Evolutionary conservation across 2,113 vertebrate species (phyloP).

Genomic region (Marcusenius ussheri): DNA sequence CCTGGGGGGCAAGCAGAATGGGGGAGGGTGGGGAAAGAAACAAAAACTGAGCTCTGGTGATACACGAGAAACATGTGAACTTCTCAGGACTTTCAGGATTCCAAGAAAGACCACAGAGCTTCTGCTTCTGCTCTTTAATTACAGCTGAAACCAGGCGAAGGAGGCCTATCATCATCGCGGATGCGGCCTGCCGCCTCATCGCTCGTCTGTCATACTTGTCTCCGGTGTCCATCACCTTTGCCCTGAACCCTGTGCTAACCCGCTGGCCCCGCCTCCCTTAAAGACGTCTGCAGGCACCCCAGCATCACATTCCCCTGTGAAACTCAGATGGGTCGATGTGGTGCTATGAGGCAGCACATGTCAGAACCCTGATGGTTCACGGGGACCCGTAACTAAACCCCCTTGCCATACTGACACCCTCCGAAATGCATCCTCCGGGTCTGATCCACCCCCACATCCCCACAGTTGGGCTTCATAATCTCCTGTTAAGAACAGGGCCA

Average conservation of each 20-base stretch:
- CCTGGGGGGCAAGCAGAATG: conserved; percentile 45
- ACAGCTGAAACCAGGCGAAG: neutral
- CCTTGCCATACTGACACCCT: neutral
- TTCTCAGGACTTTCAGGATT: conserved; percentile 19
- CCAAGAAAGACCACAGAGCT: neutral
- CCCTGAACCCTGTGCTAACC: neutral
- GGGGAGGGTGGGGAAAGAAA: neutral
- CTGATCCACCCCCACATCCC: neutral
- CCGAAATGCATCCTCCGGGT: neutral
- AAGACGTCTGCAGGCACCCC: neutral
- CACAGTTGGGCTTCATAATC: neutral
- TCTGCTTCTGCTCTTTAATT: neutral
- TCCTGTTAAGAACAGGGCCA: neutral
- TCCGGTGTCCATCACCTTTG: neutral
- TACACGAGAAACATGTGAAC: conserved; percentile 4
- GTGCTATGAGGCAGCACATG: neutral
- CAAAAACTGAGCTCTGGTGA: neutral
- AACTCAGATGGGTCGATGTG: neutral
- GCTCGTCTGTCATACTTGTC: neutral
- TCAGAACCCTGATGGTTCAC: neutral
- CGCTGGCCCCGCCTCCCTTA: neutral
- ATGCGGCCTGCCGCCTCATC: neutral
- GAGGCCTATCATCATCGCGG: neutral
- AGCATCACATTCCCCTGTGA: neutral
- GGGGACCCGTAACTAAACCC: neutral